A percentile compares a stretch with the other conserved stretches of the same genome.
Conservation (phyloP, 1,140 invertebrate species). For the Solenopsis fugax region DNA sequence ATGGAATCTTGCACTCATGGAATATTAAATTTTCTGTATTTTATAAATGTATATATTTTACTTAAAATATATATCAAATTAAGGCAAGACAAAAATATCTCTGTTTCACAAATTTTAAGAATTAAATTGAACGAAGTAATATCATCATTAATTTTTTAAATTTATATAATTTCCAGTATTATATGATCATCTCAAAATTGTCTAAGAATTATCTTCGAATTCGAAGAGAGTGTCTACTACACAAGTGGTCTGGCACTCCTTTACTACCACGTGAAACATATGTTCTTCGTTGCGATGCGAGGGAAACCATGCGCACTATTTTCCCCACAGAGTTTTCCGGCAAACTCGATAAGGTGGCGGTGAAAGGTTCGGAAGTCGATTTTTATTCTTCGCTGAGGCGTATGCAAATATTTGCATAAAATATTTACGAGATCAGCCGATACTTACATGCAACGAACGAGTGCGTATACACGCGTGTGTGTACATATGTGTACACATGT, state of each 20-base stretch:
- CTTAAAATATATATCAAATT: not conserved
- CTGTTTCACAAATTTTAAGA: not conserved
- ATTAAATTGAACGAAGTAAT: not conserved
- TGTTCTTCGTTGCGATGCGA: not conserved
- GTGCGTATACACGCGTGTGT: not conserved
- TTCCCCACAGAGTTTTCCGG: conserved; percentile 21
- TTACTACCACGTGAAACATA: conserved; percentile 10
- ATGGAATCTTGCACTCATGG: not conserved
- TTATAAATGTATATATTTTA: conserved; percentile 17
- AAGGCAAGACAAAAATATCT: not conserved
- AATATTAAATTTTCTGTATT: not conserved
- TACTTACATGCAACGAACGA: not conserved
- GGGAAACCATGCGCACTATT: not conserved
- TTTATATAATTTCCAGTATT: not conserved
- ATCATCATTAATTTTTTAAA: not conserved
- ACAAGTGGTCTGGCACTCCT: not conserved
- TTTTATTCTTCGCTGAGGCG: conserved; percentile 41
- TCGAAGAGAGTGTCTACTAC: not conserved
- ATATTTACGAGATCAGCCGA: conserved; percentile 37
- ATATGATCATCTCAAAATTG: not conserved
- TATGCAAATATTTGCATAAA: conserved; percentile 42
- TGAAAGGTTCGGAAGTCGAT: conserved; percentile 45
- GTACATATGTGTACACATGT: not conserved
- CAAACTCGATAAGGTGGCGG: conserved; percentile 24
- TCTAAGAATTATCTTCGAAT: not conserved